Base-by-base conservation (phyloP, 2,797 vertebrate genomes). In the Microcaecilia unicolor region DNA sequence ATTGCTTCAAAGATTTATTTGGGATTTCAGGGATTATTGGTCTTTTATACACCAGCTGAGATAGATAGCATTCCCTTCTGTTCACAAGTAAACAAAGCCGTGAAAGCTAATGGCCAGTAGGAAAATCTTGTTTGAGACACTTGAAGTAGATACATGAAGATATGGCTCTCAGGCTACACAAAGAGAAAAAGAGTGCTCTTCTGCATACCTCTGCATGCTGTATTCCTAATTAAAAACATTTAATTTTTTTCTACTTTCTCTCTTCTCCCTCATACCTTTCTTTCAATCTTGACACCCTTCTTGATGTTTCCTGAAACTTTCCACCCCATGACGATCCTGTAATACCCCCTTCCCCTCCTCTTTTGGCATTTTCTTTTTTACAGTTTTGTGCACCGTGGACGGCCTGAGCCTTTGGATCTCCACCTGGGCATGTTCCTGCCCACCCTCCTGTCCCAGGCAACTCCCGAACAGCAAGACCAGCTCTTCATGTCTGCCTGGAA, bases 401-500 rank as follows among this genome's bases (percentile, higher is more conserved):
- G 80, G 32, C 80, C 91, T 20, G 87, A 84, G 31, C 91, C 93
- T 58, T 71, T 99, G 87, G 96, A 99, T 45, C 91, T 99, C 51
- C 96, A 99, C 44, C 80, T 98, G 68, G 96, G 87, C 68, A 98
- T 99, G 96, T 99, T 99, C 83, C 89, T 99, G 64, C 92, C 93
- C 59, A 99, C 93, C 15, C 81, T 99, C 51, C 87, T 99, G 69
- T 92, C 90, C 77, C 96, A 99, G 84, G 90, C 93, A 58, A 93
- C 92, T 28, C 78, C 81, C 37, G 89, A 92, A 53, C 96, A 99
- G 74, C 93, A 97, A 74, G 85, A 98, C 44, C 80, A 78, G 39
- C 91, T 91, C 92, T 98, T 99, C 92, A 93, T 92, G 71, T 88
- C 90, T 5, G 88, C 96, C 61, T 99, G 95, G 96, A 97, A 92